These are phyloP conservation scores for Pipistrellus nathusii DNA, from an alignment of 2,797 vertebrate species.

Conservation along the genomic window DNA sequence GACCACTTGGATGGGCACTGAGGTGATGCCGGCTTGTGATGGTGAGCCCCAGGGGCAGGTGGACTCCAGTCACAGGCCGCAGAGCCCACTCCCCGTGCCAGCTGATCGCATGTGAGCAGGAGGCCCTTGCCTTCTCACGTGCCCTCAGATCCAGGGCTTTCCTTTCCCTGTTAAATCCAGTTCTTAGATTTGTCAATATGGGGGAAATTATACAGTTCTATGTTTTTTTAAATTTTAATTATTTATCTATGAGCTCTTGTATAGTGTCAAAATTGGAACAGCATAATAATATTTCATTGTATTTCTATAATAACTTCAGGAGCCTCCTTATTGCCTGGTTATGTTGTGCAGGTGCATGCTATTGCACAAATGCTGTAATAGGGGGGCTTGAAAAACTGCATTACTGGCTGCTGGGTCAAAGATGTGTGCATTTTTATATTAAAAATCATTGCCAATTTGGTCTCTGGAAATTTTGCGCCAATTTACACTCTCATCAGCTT, in stretches of 20 bases:
- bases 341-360: not conserved
- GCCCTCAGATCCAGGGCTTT: not conserved
- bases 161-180: not conserved
- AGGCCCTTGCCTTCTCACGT: not conserved
- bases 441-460: constrained; percentile 12
- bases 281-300: constrained; percentile 1
- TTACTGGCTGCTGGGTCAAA: not conserved
- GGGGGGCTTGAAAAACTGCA: not conserved
- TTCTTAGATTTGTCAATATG: not conserved
- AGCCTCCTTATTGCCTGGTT: not conserved
- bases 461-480: not conserved
- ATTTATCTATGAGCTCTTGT: not conserved
- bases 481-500: not conserved
- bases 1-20: not conserved
- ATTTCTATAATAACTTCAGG: constrained; percentile 17
- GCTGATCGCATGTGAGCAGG: fast-evolving
- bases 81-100: not conserved
- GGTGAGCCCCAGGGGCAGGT: too few species aligned
- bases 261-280: not conserved
- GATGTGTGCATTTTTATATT: not conserved
- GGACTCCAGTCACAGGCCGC: not conserved
- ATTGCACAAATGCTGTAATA: not conserved
- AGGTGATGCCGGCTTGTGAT: fast-evolving
- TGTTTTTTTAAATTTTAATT: not conserved
- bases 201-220: not conserved